These are phyloP conservation scores for Cydia fagiglandana DNA, from an alignment of 1,140 invertebrate genomes.

Conservation along the genomic window DNA sequence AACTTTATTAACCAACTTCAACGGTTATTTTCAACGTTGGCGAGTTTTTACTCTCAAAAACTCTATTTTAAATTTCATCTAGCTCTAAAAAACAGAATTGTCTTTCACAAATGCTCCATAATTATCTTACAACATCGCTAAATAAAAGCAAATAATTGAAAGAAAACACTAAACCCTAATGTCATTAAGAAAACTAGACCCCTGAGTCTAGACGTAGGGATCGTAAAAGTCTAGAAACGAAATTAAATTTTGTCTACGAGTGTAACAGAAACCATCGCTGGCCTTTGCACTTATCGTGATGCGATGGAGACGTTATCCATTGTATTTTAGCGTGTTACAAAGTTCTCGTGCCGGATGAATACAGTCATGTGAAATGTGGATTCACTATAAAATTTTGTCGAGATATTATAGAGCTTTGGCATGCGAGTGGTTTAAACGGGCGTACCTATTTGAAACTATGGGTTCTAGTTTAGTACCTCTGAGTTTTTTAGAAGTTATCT, in stretches of 20 bases:
- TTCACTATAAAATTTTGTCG: no score
- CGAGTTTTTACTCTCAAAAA: no score
- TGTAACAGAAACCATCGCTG: constrained; percentile 68
- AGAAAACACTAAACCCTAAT: constrained; percentile 32
- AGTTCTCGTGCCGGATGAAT: no score
- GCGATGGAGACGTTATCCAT: constrained; percentile 38
- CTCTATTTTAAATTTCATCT: not conserved
- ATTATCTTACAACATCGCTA: not conserved
- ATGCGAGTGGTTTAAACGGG: no score
- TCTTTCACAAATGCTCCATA: not conserved
- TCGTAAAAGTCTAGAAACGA: constrained; percentile 55
- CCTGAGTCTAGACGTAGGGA: constrained; percentile 47
- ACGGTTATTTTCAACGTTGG: no score
- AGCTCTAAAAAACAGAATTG: not conserved
- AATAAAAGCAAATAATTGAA: constrained; percentile 35
- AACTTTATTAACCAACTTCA: no score
- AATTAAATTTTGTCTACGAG: constrained; percentile 51
- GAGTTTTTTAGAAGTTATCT: no score
- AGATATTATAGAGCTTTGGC: no score
- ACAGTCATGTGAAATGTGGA: no score
- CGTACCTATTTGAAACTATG: no score
- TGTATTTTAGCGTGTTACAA: not conserved
- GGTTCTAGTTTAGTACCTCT: no score
- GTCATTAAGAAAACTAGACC: constrained; percentile 40
- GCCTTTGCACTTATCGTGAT: constrained; percentile 68